Evolutionary conservation across 2,888 invertebrate genomes (phyloP).

Genomic region (Plebejus melissa): DNA sequence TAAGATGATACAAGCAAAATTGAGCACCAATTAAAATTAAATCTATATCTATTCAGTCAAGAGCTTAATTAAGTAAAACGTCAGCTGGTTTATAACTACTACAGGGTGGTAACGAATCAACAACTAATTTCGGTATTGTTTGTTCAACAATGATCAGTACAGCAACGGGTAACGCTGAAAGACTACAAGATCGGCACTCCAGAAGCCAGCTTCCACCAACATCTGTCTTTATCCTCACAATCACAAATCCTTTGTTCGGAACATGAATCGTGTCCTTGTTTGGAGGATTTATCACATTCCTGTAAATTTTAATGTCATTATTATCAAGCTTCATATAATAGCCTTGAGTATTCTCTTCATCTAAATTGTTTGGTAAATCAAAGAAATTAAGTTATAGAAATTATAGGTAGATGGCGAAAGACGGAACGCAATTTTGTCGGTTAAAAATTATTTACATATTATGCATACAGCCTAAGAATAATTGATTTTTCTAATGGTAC

Average conservation of each 20-base stretch:
- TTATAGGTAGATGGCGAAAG: no score
- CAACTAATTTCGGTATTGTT: conserved; percentile 62
- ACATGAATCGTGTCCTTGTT: conserved; percentile 81
- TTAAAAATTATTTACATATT: no score
- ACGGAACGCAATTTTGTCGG: no score
- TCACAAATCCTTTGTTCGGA: conserved; percentile 81
- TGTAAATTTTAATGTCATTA: conserved; percentile 41
- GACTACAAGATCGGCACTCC: conserved; percentile 65
- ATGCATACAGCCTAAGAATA: no score
- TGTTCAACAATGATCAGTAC: conserved; percentile 68
- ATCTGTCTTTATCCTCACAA: conserved; percentile 74
- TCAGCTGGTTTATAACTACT: conserved; percentile 72
- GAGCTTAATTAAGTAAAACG: conserved; percentile 57
- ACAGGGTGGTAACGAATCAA: conserved; percentile 70
- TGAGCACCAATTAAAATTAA: not conserved
- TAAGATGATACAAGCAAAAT: not conserved
- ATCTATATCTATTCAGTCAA: conserved; percentile 27
- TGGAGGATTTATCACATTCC: conserved; percentile 74
- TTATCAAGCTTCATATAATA: not conserved
- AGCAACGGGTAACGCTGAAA: conserved; percentile 63
- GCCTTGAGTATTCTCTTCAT: no score
- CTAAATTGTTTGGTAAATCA: no score
- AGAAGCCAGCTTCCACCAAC: conserved; percentile 76
- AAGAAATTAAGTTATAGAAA: no score
- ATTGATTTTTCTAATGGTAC: no score